phyloP scores from a whole-genome alignment of 2,797 vertebrate genomes.

The Leuciscus waleckii region DNA sequence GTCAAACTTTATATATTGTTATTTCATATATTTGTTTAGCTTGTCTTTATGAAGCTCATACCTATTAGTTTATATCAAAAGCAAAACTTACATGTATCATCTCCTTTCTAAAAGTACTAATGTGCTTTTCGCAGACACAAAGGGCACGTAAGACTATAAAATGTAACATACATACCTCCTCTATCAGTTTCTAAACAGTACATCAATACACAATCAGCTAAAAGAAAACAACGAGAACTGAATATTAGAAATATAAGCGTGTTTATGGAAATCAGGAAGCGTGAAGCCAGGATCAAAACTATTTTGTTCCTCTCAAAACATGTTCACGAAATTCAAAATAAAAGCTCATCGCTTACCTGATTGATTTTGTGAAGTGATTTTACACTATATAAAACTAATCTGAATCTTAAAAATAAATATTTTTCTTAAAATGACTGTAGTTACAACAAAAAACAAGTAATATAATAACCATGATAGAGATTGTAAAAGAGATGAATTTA shows the following conservation, averaged over 20 bases:
- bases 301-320: not conserved
- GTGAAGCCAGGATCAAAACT: not conserved
- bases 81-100: not conserved
- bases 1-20: not conserved
- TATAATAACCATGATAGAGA: not conserved
- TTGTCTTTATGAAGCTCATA: too few relatives aligned
- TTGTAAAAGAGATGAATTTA: not conserved
- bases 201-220: not conserved
- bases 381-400: not conserved
- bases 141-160: not conserved
- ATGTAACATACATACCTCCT: slow-evolving; percentile 13
- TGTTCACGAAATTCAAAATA: not conserved
- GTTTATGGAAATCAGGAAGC: not conserved
- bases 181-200: not conserved
- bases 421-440: not conserved
- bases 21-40: not conserved
- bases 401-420: not conserved
- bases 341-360: not conserved
- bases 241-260: not conserved
- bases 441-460: not conserved
- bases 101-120: not conserved
- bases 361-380: not conserved
- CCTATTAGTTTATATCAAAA: not conserved
- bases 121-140: not conserved
- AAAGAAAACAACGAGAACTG: not conserved